Conservation (phyloP, 2,113 vertebrate species). For the Brachypteracias leptosomus region DNA sequence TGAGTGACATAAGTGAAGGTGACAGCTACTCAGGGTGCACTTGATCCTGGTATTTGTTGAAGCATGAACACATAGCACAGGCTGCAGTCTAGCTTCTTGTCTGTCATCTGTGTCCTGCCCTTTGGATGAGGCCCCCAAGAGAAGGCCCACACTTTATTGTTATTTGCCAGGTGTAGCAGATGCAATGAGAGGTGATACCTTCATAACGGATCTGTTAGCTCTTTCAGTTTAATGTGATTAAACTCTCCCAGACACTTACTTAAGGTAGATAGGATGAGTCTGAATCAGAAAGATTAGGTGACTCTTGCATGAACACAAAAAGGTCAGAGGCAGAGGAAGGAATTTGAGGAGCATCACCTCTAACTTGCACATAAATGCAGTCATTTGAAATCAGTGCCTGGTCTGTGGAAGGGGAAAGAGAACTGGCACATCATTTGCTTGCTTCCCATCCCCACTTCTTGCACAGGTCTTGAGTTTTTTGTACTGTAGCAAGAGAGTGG, state of each 20-base stretch:
- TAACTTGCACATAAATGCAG: not conserved
- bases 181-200: not conserved
- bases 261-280: not conserved
- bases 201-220: not conserved
- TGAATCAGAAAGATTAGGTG: not conserved
- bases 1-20: not conserved
- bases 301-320: not conserved
- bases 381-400: not conserved
- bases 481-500: not conserved
- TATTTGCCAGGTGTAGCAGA: not conserved
- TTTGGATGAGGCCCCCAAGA: not conserved
- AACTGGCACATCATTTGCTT: not conserved
- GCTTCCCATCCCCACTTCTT: not conserved
- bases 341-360: not conserved
- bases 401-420: not conserved
- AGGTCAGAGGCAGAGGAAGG: not conserved
- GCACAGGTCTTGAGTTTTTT: not conserved
- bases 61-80: not conserved
- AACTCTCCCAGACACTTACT: not conserved
- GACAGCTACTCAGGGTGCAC: not conserved
- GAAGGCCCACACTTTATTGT: not conserved
- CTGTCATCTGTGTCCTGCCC: not conserved
- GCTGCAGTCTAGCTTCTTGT: not conserved
- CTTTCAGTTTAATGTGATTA: conserved; percentile 13
- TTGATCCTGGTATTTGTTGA: not conserved